Percentiles rank a stretch among this genome's conserved stretches.
Conservation (phyloP, 2,113 vertebrate genomes). For the Tretioscincus oriximinensis region DNA sequence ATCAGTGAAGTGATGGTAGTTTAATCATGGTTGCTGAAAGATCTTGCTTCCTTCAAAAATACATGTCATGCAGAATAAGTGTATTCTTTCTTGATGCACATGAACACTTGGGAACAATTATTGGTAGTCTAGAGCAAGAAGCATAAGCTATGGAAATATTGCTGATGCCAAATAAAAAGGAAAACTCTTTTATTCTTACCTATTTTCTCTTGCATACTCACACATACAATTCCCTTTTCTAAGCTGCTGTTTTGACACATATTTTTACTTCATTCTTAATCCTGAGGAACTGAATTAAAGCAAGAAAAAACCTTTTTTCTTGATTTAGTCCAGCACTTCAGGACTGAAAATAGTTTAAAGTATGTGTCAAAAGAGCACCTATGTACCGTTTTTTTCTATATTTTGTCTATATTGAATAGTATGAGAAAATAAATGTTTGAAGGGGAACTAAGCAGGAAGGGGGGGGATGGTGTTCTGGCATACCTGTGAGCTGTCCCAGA, state of each 20-base stretch:
- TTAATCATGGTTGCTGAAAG: slow-evolving; percentile 38
- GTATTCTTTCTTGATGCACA: neutral
- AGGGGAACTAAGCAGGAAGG: too few relatives aligned
- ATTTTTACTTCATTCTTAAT: too few relatives aligned
- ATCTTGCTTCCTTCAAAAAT: slow-evolving; percentile 25
- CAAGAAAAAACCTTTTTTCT: too few relatives aligned
- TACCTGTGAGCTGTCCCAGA: too few relatives aligned
- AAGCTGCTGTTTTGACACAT: neutral
- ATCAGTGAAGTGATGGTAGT: slow-evolving; percentile 25
- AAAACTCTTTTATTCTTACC: neutral
- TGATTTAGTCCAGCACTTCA: too few relatives aligned
- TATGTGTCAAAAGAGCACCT: too few relatives aligned
- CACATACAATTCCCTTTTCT: slow-evolving; percentile 6
- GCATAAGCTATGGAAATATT: neutral
- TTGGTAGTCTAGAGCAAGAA: neutral
- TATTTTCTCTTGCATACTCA: slow-evolving; percentile 2
- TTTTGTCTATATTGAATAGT: neutral
- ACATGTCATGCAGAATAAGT: neutral
- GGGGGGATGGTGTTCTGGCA: too few relatives aligned
- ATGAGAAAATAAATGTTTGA: neutral
- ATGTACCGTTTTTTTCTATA: too few relatives aligned
- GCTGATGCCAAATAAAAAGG: neutral
- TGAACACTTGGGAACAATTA: slow-evolving; percentile 6
- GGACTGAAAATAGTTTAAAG: too few relatives aligned
- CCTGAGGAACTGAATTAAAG: too few relatives aligned